phyloP scores from a whole-genome alignment of 2,113 vertebrate genomes.

The Malurus cyaneus region DNA sequence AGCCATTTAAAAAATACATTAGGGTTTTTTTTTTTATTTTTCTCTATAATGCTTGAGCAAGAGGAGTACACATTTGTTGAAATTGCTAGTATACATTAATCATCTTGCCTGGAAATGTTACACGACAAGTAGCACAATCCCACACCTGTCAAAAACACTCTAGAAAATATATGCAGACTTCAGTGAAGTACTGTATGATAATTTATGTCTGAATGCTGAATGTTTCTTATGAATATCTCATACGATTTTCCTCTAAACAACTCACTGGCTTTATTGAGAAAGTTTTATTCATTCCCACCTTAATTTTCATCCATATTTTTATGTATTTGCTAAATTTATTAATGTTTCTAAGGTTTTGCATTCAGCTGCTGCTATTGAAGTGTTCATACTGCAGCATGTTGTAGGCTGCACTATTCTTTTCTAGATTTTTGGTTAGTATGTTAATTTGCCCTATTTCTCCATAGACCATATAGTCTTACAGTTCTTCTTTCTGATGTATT shows the following conservation, averaged over 20 bases:
- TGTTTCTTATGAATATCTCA: background rate
- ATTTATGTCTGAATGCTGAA: background rate
- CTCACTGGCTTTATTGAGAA: background rate
- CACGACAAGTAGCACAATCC: background rate
- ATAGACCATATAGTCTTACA: background rate
- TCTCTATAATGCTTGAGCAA: background rate
- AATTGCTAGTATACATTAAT: background rate
- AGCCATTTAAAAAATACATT: background rate
- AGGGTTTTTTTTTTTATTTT: background rate
- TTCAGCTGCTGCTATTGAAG: background rate
- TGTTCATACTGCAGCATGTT: background rate
- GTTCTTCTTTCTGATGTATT: background rate
- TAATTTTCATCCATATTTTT: background rate
- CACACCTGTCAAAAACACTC: background rate
- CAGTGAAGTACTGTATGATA: background rate
- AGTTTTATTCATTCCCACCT: background rate
- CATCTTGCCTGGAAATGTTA: conserved; percentile 13
- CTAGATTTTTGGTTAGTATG: background rate
- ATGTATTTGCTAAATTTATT: background rate
- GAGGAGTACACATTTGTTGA: background rate
- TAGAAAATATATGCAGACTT: background rate
- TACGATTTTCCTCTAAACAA: background rate
- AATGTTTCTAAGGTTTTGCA: background rate
- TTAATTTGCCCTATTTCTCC: background rate
- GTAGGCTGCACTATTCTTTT: background rate